These are phyloP conservation scores for Channa maculata DNA, from an alignment of 2,113 vertebrate genomes.

Conservation along the genomic window DNA sequence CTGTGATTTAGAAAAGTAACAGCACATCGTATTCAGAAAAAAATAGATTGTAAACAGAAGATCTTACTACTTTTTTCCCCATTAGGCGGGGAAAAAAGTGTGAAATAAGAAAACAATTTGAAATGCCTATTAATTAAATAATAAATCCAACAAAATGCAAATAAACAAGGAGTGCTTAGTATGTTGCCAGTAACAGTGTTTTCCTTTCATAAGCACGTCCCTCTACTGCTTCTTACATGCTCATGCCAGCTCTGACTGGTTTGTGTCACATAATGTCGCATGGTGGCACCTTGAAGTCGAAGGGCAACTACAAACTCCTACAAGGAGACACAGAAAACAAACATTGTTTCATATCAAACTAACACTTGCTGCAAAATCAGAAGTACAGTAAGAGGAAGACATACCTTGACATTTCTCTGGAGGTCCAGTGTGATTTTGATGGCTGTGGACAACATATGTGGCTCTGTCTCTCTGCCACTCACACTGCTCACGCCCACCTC, in stretches of 20 bases:
- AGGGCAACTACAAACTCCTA: constrained; percentile 93
- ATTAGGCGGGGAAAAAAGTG: too few species aligned
- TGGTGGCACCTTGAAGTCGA: constrained; percentile 88
- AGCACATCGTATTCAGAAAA: not conserved
- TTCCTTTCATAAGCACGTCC: not conserved
- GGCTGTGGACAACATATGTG: constrained; percentile 89
- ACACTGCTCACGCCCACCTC: constrained; percentile 87
- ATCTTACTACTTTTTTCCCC: too few species aligned
- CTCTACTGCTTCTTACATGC: constrained; percentile 81
- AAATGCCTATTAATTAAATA: not conserved
- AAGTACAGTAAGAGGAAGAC: not conserved
- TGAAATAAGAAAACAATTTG: too few species aligned
- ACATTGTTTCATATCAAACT: not conserved
- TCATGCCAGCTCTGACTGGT: constrained; percentile 92
- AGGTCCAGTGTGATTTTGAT: constrained; percentile 91
- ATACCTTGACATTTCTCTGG: constrained; percentile 89
- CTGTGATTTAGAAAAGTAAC: not conserved
- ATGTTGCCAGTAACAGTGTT: not conserved
- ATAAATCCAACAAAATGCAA: not conserved
- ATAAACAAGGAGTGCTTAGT: too few species aligned
- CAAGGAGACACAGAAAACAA: not conserved
- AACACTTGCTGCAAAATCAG: not conserved
- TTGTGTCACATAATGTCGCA: constrained; percentile 87
- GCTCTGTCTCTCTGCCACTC: constrained; percentile 76
- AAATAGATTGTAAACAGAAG: too few species aligned